These are phyloP conservation scores for Drosophila quinaria DNA, from an alignment of 2,888 invertebrate species.

Conservation along the genomic window DNA sequence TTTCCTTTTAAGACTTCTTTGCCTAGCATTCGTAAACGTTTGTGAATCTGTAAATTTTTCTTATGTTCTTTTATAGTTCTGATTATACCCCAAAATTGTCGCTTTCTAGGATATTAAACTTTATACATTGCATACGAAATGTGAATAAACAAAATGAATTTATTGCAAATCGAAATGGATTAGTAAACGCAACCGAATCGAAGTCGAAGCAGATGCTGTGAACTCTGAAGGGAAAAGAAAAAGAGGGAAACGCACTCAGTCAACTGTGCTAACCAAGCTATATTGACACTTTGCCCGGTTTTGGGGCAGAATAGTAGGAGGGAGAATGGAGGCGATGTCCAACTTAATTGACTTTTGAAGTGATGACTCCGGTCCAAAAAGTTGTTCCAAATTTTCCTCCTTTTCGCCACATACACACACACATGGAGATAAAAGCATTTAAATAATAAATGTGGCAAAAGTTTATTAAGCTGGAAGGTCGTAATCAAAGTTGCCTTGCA, in stretches of 20 bases:
- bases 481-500: slow-evolving; percentile 49
- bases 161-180: slow-evolving; percentile 81
- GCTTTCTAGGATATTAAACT: slow-evolving; percentile 17
- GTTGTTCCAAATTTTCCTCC: slow-evolving; percentile 42
- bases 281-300: slow-evolving; percentile 33
- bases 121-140: slow-evolving; percentile 49
- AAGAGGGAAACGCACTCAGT: not conserved
- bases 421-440: slow-evolving; percentile 62
- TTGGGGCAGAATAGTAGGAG: not conserved
- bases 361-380: slow-evolving; percentile 52
- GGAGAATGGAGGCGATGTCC: slow-evolving; percentile 33
- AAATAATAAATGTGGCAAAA: slow-evolving; percentile 73
- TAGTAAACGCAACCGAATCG: slow-evolving; percentile 39
- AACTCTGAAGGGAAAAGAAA: not conserved
- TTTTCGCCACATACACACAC: not conserved
- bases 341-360: slow-evolving; percentile 78
- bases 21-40: not conserved
- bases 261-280: slow-evolving; percentile 5
- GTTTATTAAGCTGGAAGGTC: slow-evolving; percentile 59
- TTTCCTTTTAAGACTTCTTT: not conserved
- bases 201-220: not conserved
- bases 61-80: not conserved
- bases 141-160: slow-evolving; percentile 73
- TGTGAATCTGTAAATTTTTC: not conserved
- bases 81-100: not conserved